Conservation (phyloP, 2,797 vertebrate genomes). For the Clarias pachynema region DNA sequence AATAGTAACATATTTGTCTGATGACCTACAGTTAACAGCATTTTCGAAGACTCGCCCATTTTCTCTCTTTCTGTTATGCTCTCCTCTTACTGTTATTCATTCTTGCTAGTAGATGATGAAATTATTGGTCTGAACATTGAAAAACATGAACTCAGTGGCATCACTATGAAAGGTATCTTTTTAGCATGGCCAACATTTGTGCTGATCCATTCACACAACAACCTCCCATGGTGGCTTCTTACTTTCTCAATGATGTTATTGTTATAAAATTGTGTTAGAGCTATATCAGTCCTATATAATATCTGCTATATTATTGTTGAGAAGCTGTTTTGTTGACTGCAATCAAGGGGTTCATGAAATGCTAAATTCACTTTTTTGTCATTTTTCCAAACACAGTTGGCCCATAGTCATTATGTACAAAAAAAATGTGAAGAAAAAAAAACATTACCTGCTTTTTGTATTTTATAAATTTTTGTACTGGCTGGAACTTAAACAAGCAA, state of each 20-base stretch:
- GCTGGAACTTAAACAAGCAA: too few relatives aligned
- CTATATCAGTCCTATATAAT: background rate
- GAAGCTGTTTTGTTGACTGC: background rate
- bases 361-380: too few relatives aligned
- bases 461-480: too few relatives aligned
- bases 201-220: conserved; percentile 7
- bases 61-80: conserved; percentile 32
- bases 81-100: conserved; percentile 28
- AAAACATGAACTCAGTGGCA: conserved; percentile 38
- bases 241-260: background rate
- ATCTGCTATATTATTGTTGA: background rate
- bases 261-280: background rate
- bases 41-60: conserved; percentile 52
- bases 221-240: conserved; percentile 9
- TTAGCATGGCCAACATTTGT: background rate
- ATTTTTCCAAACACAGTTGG: too few relatives aligned
- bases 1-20: conserved; percentile 76
- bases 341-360: background rate
- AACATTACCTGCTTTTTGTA: too few relatives aligned
- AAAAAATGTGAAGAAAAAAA: too few relatives aligned
- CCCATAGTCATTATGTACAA: too few relatives aligned
- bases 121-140: conserved; percentile 12
- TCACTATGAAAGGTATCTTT: conserved; percentile 14
- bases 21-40: conserved; percentile 64
- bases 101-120: conserved; percentile 19